These are phyloP conservation scores for Leistus spinibarbis DNA, from an alignment of 2,888 invertebrate species.

Conservation along the genomic window DNA sequence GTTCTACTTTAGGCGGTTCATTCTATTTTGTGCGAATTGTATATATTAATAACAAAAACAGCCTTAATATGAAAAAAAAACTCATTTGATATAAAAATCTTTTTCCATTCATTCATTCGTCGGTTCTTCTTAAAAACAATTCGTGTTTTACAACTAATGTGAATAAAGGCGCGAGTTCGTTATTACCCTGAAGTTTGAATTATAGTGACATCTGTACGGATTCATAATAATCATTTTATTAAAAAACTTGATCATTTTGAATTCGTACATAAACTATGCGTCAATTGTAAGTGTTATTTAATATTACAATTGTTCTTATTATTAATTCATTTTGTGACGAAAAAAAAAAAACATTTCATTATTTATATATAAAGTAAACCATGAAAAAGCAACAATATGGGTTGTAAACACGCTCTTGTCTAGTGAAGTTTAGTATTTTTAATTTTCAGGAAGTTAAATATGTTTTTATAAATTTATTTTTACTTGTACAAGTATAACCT, in stretches of 20 bases:
- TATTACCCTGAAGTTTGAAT: background rate
- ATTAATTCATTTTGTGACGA: background rate
- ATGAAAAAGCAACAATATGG: background rate
- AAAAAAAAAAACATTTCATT: background rate
- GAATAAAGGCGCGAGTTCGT: background rate
- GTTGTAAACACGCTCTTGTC: conserved; percentile 7
- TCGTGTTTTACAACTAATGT: background rate
- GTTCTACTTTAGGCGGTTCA: too few species aligned
- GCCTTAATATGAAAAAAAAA: background rate
- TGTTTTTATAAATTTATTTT: conserved; percentile 12
- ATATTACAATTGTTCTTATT: conserved; percentile 4
- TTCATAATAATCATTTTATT: background rate
- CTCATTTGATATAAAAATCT: background rate
- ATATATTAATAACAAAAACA: background rate
- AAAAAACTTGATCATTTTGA: background rate
- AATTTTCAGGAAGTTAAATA: background rate
- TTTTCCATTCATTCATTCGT: background rate
- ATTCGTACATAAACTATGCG: background rate
- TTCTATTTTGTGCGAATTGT: background rate
- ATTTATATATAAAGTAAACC: background rate
- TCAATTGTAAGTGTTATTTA: conserved; percentile 6
- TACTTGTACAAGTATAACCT: conserved; percentile 9
- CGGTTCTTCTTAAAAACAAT: background rate
- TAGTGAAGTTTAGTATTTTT: background rate
- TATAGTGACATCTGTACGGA: background rate